phyloP scores from a whole-genome alignment of 2,888 invertebrate species.

The Volucella zonaria region DNA sequence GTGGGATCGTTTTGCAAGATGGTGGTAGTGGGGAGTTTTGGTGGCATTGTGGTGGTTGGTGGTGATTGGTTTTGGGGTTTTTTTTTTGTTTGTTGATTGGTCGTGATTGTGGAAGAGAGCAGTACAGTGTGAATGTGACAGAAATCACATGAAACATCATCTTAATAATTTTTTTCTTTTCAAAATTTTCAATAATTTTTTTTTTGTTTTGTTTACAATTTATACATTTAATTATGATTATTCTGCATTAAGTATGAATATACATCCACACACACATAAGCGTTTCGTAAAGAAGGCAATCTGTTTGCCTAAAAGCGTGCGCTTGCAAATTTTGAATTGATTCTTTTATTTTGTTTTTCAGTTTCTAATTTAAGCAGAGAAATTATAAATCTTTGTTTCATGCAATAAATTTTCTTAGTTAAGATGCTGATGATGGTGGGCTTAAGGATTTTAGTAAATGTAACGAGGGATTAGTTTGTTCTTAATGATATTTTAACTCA shows the following conservation, averaged over 20 bases:
- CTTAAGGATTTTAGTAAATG: conserved; percentile 8
- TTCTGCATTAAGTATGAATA: conserved; percentile 36
- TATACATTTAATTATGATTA: conserved; percentile 9
- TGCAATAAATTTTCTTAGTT: conserved; percentile 51
- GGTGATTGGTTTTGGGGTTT: conserved; percentile 58
- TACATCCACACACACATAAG: conserved; percentile 65
- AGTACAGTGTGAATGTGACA: conserved; percentile 72
- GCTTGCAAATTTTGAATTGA: conserved; percentile 30
- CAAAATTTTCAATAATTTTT: neutral
- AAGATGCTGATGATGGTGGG: conserved; percentile 16
- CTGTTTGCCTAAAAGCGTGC: conserved; percentile 52
- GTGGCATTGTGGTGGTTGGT: conserved; percentile 72
- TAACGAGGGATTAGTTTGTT: neutral
- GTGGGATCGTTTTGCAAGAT: conserved; percentile 74
- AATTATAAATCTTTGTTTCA: conserved; percentile 51
- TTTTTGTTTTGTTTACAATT: conserved; percentile 38
- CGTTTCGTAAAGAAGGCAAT: conserved; percentile 34
- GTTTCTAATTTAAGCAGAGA: conserved; percentile 19
- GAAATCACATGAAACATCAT: conserved; percentile 71
- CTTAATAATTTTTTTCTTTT: conserved; percentile 64
- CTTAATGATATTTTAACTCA: neutral
- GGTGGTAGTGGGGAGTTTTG: conserved; percentile 55
- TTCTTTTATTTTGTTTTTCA: neutral
- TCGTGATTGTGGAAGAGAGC: conserved; percentile 69
- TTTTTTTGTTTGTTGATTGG: conserved; percentile 66